phyloP scores from a whole-genome alignment of 2,113 vertebrate species.

The Pao palembangensis region DNA sequence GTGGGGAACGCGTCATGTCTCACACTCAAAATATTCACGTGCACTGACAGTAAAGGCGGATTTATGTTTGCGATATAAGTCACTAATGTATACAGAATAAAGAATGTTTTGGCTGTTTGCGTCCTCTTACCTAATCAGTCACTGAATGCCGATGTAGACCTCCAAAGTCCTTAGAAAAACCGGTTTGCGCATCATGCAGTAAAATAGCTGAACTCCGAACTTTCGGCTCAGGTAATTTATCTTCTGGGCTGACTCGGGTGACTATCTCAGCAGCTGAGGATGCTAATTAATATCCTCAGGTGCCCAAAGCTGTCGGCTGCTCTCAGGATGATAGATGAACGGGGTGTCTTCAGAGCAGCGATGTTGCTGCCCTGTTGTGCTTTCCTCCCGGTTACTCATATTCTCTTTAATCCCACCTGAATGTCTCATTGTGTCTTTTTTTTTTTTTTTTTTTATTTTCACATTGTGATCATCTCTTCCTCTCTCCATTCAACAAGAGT shows the following conservation, averaged over 20 bases:
- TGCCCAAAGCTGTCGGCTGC: constrained; percentile 34
- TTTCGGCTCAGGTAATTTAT: constrained; percentile 58
- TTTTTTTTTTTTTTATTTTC: neutral
- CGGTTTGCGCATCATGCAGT: constrained; percentile 27
- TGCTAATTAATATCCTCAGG: constrained; percentile 67
- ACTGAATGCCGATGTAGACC: constrained; percentile 16
- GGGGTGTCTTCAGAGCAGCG: constrained; percentile 29
- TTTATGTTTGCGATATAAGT: constrained; percentile 3
- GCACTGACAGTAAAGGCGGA: neutral
- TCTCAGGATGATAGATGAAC: constrained; percentile 62
- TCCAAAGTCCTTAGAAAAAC: constrained; percentile 13
- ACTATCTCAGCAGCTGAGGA: constrained; percentile 54
- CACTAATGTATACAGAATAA: constrained; percentile 6
- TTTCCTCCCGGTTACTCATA: constrained; percentile 3
- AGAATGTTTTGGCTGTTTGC: neutral
- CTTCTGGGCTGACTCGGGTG: constrained; percentile 47
- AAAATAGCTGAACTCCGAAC: constrained; percentile 64
- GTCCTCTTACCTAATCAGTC: neutral
- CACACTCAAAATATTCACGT: no score
- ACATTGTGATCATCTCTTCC: neutral
- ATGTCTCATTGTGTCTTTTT: neutral
- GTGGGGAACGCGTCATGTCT: no score
- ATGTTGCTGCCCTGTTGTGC: neutral
- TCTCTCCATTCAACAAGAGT: neutral
- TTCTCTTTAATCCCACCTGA: neutral